These are phyloP conservation scores for Nemurella pictetii DNA, from an alignment of 2,888 invertebrate genomes.

Conservation along the genomic window DNA sequence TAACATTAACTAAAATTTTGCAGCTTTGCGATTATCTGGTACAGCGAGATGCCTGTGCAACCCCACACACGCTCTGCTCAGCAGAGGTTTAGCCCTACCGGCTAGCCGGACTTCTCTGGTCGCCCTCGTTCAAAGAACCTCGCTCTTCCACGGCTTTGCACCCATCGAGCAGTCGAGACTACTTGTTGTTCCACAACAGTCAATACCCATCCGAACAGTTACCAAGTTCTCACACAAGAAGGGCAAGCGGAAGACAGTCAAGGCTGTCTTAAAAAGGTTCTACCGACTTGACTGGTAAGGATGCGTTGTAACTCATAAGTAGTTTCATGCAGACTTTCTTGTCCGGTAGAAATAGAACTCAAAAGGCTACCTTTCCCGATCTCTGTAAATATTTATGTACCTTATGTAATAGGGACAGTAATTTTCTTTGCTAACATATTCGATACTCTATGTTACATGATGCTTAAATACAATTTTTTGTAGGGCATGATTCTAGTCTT, in stretches of 20 bases:
- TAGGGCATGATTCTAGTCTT: no score
- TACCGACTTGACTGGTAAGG: conserved; percentile 74
- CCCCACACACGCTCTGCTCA: neutral
- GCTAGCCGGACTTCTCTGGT: neutral
- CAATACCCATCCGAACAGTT: conserved; percentile 57
- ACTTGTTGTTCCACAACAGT: neutral
- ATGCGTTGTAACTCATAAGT: no score
- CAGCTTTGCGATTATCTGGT: neutral
- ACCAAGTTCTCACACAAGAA: conserved; percentile 72
- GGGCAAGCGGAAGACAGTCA: conserved; percentile 76
- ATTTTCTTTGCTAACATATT: no score
- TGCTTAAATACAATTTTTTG: no score
- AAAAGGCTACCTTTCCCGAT: no score
- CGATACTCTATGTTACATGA: no score
- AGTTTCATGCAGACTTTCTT: no score
- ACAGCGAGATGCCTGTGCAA: neutral
- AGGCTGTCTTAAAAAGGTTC: conserved; percentile 71
- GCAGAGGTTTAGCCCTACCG: neutral
- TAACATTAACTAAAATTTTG: neutral
- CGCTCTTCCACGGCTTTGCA: neutral
- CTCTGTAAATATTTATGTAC: no score
- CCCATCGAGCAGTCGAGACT: neutral
- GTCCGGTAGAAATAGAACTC: no score
- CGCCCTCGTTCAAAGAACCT: neutral
- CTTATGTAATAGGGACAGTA: no score